Conservation (phyloP, 53 echinoderm and acorn worm species). For the Antedon mediterranea region DNA sequence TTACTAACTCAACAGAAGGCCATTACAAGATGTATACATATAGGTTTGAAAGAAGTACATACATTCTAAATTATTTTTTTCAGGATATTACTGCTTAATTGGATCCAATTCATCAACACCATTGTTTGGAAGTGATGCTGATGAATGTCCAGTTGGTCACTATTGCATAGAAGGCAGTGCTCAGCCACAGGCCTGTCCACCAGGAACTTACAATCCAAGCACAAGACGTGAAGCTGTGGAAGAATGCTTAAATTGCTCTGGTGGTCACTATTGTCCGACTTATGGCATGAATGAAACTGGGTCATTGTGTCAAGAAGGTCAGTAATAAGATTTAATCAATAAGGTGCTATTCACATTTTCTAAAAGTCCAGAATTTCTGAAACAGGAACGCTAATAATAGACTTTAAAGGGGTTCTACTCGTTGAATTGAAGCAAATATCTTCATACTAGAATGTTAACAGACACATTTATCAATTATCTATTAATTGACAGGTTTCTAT, state of each 20-base stretch:
- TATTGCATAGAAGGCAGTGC: constrained; percentile 70
- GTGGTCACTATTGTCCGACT: constrained; percentile 56
- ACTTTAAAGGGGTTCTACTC: no score
- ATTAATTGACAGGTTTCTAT: constrained; percentile 44
- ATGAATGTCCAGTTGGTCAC: constrained; percentile 87
- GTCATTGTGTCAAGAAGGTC: constrained; percentile 54
- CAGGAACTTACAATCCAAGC: constrained; percentile 86
- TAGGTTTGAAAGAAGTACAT: neutral
- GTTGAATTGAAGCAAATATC: no score
- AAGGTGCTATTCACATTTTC: no score
- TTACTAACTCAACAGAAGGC: no score
- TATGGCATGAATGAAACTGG: constrained; percentile 72
- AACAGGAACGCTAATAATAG: no score
- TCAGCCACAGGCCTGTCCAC: constrained; percentile 84
- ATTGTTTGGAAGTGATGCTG: constrained; percentile 40
- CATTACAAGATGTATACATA: neutral
- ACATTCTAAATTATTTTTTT: neutral
- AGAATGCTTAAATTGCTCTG: constrained; percentile 75
- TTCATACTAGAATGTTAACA: no score
- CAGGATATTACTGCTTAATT: constrained; percentile 61
- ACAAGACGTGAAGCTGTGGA: constrained; percentile 37
- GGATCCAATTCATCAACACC: constrained; percentile 97
- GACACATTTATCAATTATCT: neutral
- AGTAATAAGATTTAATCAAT: neutral
- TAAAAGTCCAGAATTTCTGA: no score